Evolutionary conservation across 1,140 invertebrate species (phyloP).

Genomic region (Muscidifurax raptorellus): DNA sequence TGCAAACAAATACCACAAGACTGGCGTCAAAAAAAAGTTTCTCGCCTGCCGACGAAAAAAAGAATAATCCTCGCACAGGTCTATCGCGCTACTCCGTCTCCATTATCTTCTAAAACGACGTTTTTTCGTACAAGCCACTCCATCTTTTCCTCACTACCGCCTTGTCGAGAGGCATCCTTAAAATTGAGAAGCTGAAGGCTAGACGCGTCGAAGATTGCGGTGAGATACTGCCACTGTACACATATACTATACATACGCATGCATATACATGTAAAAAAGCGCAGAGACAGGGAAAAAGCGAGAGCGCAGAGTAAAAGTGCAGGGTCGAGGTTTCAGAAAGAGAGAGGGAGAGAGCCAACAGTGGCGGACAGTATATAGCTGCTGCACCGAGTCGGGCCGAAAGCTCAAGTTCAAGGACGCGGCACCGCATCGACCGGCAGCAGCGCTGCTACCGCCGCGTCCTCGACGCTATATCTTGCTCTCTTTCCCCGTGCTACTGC

Average conservation of each 20-base stretch:
- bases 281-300: not conserved
- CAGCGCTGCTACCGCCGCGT: not conserved
- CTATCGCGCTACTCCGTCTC: not conserved
- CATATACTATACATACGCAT: too few species aligned
- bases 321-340: constrained; percentile 18
- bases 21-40: not conserved
- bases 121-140: not conserved
- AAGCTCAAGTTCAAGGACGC: constrained; percentile 63
- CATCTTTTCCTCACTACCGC: too few species aligned
- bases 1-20: not conserved
- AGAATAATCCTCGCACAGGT: too few species aligned
- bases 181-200: not conserved
- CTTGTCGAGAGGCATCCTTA: not conserved
- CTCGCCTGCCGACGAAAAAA: too few species aligned
- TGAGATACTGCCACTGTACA: not conserved
- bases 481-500: too few species aligned
- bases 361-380: not conserved
- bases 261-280: not conserved
- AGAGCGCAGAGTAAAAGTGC: not conserved
- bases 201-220: not conserved
- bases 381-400: constrained; percentile 6
- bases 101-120: not conserved
- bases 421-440: constrained; percentile 57
- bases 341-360: constrained; percentile 3
- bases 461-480: not conserved